phyloP scores from a whole-genome alignment of 1,140 invertebrate genomes.

The Carposina sasakii region DNA sequence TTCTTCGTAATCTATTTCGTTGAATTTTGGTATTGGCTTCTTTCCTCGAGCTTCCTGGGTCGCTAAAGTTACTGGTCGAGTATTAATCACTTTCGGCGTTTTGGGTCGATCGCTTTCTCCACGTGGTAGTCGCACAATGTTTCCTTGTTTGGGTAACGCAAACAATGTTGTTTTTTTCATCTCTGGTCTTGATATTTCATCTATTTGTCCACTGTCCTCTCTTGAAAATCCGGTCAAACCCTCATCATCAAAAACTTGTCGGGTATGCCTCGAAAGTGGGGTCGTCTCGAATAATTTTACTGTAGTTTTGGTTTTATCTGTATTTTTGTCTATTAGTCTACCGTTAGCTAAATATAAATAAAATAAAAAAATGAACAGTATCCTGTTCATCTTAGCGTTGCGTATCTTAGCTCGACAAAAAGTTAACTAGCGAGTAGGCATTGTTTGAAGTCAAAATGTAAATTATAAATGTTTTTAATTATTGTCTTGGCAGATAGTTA shows the following conservation, averaged over 20 bases:
- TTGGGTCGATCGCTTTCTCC: neutral
- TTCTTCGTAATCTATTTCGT: conserved; percentile 40
- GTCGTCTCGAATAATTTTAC: conserved; percentile 8
- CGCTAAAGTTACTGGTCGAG: no score
- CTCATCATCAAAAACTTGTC: conserved; percentile 20
- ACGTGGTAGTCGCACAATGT: neutral
- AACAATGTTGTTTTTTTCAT: conserved; percentile 12
- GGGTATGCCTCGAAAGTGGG: conserved; percentile 14
- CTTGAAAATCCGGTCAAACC: conserved; percentile 9
- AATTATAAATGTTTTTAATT: conserved; percentile 46
- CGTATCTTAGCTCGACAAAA: conserved; percentile 8
- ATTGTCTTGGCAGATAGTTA: conserved; percentile 28
- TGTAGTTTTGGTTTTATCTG: conserved; percentile 12
- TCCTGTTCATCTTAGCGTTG: conserved; percentile 32
- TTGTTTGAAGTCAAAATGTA: conserved; percentile 40
- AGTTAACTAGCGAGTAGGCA: conserved; percentile 21
- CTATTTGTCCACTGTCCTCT: conserved; percentile 15
- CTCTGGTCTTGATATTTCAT: conserved; percentile 12
- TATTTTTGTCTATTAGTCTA: conserved; percentile 21
- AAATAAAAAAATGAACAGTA: conserved; percentile 15
- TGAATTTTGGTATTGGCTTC: conserved; percentile 51
- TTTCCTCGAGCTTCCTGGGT: conserved; percentile 33
- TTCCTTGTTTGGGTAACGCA: conserved; percentile 1
- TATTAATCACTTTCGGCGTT: neutral
- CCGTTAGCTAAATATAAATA: conserved; percentile 1